Base-by-base conservation (phyloP, 2,888 invertebrate genomes). In the Polylopha cassiicola region DNA sequence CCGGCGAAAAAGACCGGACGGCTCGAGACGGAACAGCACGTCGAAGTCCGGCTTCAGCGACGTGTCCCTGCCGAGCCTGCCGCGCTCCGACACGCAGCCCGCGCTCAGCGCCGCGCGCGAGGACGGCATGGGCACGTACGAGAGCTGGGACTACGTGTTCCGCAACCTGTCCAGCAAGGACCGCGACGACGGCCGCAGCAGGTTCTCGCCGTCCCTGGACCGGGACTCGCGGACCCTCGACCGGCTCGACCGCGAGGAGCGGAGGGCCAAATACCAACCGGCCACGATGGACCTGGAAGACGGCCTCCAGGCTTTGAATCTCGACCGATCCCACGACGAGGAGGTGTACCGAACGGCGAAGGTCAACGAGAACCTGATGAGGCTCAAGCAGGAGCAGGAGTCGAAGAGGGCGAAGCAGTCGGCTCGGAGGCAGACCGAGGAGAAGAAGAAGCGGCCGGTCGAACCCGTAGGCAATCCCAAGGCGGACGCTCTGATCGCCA, bases 101-200 rank as follows among this genome's bases (percentile, higher is more conserved):
- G 59, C 73, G 0, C 46, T 86, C 2, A 86, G 85, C 47, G 86
- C 86, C 51, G 89, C 89, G 11, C 84, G 82, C 43, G 90, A 90
- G 49, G 91, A 91, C 46, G 90, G 89, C 0, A 88, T 89, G 61
- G 90, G 90, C 0, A 90, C 89, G 0, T 89, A 89, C 39, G 93
- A 92, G 50, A 89, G 89, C 33, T 95, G 94, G 94, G 92, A 92
- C 61, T 93, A 92, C 60, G 93, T 94, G 0, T 94, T 91, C 61
- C 88, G 90, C 51, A 91, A 92, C 62, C 75, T 94, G 18, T 92
- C 93, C 41, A 91, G 89, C 51, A 90, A 92, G 55, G 91, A 92
- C 0, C 92, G 92, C 51, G 82, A 86, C 15, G 92, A 92, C 53
- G 89, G 89, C 0, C 90, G 91, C 28, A 91, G 90, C 38, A 89